These are phyloP conservation scores for Oncorhynchus tshawytscha DNA, from an alignment of 2,113 vertebrate species.

Conservation along the genomic window DNA sequence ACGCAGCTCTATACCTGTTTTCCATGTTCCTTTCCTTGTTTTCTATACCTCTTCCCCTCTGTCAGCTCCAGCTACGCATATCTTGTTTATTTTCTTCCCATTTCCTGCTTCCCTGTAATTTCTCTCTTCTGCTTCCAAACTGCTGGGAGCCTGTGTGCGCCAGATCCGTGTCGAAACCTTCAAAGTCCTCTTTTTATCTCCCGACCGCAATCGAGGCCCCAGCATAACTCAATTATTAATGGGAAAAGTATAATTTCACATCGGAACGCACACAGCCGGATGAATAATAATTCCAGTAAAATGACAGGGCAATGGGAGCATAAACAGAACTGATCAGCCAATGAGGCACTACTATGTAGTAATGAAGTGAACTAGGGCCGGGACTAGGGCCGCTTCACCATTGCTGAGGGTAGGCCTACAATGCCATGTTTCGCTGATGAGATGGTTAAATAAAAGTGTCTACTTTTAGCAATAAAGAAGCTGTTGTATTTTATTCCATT, in stretches of 20 bases:
- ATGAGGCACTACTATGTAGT: conserved; percentile 37
- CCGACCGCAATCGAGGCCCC: conserved; percentile 38
- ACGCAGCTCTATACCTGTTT: conserved; percentile 50
- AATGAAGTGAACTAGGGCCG: conserved; percentile 10
- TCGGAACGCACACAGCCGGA: conserved; percentile 28
- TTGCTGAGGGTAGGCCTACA: no score
- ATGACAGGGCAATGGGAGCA: conserved; percentile 46
- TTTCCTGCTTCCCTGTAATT: conserved; percentile 61
- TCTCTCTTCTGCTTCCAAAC: conserved; percentile 74
- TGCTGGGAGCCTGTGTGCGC: conserved; percentile 66
- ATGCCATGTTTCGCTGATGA: not conserved
- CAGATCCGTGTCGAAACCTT: conserved; percentile 65
- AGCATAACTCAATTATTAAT: conserved; percentile 70
- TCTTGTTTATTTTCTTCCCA: conserved; percentile 61
- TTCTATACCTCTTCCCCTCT: conserved; percentile 49
- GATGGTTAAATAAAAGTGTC: not conserved
- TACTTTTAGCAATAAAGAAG: not conserved
- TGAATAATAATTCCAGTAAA: conserved; percentile 61
- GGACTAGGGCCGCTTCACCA: no score
- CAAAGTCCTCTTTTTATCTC: conserved; percentile 69
- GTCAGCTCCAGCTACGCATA: conserved; percentile 49
- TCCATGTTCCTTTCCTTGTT: conserved; percentile 39
- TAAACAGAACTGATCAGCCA: conserved; percentile 58
- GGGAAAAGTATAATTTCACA: conserved; percentile 54
- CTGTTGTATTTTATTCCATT: no score